Evolutionary conservation across 1,140 invertebrate genomes (phyloP).

Genomic region (Diabrotica virgifera): DNA sequence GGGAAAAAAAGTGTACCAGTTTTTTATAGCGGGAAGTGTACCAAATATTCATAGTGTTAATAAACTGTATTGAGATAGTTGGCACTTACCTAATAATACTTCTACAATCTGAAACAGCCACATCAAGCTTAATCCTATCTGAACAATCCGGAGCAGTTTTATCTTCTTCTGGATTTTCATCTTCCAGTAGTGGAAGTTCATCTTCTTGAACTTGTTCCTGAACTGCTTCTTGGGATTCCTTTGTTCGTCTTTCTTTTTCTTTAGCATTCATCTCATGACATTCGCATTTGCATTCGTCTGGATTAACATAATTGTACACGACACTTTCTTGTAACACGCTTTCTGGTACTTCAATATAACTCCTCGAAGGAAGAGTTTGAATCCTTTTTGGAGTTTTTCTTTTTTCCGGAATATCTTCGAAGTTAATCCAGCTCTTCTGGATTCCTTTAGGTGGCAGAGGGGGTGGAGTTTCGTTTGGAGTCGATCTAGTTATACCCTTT

Average conservation of each 20-base stretch:
- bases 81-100: constrained; percentile 32
- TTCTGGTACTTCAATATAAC: constrained; percentile 44
- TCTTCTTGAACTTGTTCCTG: constrained; percentile 35
- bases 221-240: constrained; percentile 14
- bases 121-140: constrained; percentile 20
- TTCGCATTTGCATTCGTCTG: constrained; percentile 79
- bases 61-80: neutral
- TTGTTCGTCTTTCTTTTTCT: constrained; percentile 28
- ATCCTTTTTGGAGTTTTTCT: constrained; percentile 75
- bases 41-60: too few relatives aligned
- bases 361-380: constrained; percentile 65
- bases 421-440: constrained; percentile 71
- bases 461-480: constrained; percentile 43
- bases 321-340: constrained; percentile 46
- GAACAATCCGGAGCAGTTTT: constrained; percentile 23
- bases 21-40: too few relatives aligned
- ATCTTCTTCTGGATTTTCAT: constrained; percentile 33
- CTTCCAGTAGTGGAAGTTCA: constrained; percentile 39
- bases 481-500: constrained; percentile 49
- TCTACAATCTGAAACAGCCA: constrained; percentile 33
- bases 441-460: constrained; percentile 53
- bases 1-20: too few relatives aligned
- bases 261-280: constrained; percentile 63
- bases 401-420: constrained; percentile 79
- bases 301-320: constrained; percentile 74